Evolutionary conservation across 2,113 vertebrate species (phyloP).

Genomic region (Sapayoa aenigma): DNA sequence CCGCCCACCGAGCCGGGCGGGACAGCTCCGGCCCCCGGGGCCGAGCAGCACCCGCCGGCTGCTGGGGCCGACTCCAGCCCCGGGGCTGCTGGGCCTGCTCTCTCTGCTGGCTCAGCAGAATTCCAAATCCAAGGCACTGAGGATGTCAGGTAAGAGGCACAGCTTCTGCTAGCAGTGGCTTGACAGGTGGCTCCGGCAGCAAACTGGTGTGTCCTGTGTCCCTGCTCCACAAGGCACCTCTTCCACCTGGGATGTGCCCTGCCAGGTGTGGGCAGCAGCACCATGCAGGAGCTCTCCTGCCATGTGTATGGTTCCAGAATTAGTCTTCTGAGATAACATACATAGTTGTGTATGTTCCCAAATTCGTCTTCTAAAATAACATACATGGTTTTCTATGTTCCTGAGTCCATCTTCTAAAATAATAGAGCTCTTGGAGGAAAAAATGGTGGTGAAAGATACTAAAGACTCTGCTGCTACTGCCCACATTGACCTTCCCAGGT

Average conservation of each 20-base stretch:
- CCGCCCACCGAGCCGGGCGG: slow-evolving; percentile 86
- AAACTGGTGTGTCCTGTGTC: background rate
- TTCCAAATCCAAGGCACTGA: slow-evolving; percentile 74
- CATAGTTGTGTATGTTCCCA: background rate
- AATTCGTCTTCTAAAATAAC: background rate
- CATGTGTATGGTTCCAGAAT: fast-evolving
- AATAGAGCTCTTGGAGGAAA: background rate
- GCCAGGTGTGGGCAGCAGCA: background rate
- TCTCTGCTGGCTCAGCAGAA: slow-evolving; percentile 80
- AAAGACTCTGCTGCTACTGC: background rate
- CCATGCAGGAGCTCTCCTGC: background rate
- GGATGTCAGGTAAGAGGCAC: slow-evolving; percentile 88
- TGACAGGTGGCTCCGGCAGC: background rate
- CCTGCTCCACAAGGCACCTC: background rate
- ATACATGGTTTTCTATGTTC: background rate
- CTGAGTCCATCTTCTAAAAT: background rate
- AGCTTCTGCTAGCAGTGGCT: slow-evolving; percentile 5
- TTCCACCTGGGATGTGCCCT: background rate
- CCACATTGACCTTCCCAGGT: background rate
- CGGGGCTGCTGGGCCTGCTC: slow-evolving; percentile 73
- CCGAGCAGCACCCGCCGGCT: slow-evolving; percentile 75
- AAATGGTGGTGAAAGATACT: background rate
- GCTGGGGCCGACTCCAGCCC: slow-evolving; percentile 77
- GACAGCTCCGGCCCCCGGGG: slow-evolving; percentile 60
- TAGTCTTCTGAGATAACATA: background rate